A percentile compares a stretch with the other conserved stretches of the same genome.
These are phyloP conservation scores for Colletes gigas DNA, from an alignment of 1,140 invertebrate genomes.

Conservation along the genomic window DNA sequence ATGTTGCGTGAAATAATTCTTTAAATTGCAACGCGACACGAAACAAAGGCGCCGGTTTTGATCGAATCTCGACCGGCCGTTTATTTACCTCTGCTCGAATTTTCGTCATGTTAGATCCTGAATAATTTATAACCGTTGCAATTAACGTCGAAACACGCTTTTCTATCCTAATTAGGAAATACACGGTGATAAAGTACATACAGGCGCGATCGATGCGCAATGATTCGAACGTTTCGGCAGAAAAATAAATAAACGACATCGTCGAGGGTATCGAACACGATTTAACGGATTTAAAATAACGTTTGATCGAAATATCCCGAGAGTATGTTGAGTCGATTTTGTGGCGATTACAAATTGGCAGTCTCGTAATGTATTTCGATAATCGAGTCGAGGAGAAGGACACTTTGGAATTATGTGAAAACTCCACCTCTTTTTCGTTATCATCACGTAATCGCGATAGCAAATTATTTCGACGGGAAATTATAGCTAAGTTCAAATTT, in stretches of 20 bases:
- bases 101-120: neutral
- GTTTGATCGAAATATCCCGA: neutral
- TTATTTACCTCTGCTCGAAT: neutral
- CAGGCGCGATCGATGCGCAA: too few relatives aligned
- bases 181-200: too few relatives aligned
- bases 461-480: too few relatives aligned
- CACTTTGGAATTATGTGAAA: too few relatives aligned
- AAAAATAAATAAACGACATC: too few relatives aligned
- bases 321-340: neutral
- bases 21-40: conserved; percentile 13
- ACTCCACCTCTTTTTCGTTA: too few relatives aligned
- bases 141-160: conserved; percentile 13
- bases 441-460: too few relatives aligned
- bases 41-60: neutral
- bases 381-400: too few relatives aligned
- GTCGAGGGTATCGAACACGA: neutral
- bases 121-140: neutral
- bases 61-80: neutral
- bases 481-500: too few relatives aligned
- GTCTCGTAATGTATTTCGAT: too few relatives aligned
- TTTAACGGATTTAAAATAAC: neutral
- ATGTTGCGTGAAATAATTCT: conserved; percentile 45
- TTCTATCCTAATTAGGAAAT: conserved; percentile 1
- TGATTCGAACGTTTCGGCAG: too few relatives aligned
- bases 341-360: neutral